Conservation (phyloP, 2,113 vertebrate genomes). For the Campylomormyrus numenius region DNA sequence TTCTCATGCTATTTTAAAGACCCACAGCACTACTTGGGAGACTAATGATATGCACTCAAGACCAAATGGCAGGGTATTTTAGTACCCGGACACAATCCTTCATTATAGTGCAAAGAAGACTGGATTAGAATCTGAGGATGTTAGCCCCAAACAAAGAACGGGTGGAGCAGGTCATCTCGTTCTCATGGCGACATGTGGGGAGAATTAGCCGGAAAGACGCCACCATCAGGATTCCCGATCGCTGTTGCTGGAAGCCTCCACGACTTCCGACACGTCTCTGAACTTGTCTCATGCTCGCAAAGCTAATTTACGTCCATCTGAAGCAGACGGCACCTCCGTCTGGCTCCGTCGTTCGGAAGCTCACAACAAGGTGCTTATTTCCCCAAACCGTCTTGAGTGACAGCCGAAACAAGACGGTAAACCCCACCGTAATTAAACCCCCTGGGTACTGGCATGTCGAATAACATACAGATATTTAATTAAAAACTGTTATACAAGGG, state of each 20-base stretch:
- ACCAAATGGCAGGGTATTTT: not conserved
- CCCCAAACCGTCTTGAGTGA: not conserved
- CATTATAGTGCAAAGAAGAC: not conserved
- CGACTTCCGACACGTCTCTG: not conserved
- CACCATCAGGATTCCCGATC: not conserved
- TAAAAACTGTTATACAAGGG: not conserved
- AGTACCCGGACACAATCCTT: not conserved
- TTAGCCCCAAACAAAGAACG: not conserved
- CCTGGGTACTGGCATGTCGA: not conserved
- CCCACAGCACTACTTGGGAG: not conserved
- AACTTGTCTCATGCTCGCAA: not conserved
- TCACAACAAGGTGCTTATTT: not conserved
- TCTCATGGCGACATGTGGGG: not conserved
- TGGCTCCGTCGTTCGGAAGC: not conserved
- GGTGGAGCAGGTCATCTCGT: not conserved
- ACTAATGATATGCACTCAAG: not conserved
- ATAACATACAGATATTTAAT: slow-evolving; percentile 6
- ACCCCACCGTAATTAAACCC: not conserved
- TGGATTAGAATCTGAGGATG: not conserved
- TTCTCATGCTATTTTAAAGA: not conserved
- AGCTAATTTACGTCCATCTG: not conserved
- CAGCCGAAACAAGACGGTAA: not conserved
- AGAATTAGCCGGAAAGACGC: not conserved
- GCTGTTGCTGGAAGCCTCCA: not conserved
- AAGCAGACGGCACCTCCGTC: not conserved